Conservation (phyloP, 1,140 invertebrate species). For the Drosophila nannoptera region DNA sequence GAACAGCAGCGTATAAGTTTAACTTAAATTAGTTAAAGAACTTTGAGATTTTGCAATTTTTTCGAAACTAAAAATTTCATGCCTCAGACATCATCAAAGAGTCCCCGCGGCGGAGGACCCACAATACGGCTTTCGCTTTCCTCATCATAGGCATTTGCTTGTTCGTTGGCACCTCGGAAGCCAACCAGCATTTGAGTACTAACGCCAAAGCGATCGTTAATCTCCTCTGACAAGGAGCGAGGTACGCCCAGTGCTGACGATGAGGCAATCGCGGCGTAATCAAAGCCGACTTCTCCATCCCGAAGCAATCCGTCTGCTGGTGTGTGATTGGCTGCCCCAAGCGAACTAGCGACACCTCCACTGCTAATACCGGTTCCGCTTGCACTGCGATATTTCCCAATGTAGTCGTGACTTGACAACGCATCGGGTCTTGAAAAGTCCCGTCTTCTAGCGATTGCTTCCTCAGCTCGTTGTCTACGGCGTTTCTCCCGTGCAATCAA, state of each 20-base stretch:
- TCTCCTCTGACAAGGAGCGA: conserved; percentile 81
- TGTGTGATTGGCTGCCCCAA: conserved; percentile 43
- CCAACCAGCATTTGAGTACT: conserved; percentile 80
- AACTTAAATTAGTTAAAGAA: conserved; percentile 51
- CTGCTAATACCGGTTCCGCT: conserved; percentile 79
- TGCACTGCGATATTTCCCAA: conserved; percentile 80
- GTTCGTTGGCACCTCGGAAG: conserved; percentile 68
- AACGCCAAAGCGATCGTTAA: conserved; percentile 82
- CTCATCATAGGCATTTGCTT: conserved; percentile 79
- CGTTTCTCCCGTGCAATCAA: conserved; percentile 93
- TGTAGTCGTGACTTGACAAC: conserved; percentile 78
- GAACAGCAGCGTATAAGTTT: conserved; percentile 52
- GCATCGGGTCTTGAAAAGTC: conserved; percentile 84
- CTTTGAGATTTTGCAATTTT: conserved; percentile 25
- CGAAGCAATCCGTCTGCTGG: conserved; percentile 76
- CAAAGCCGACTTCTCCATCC: conserved; percentile 69
- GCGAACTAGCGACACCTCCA: not conserved
- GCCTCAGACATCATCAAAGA: conserved; percentile 90
- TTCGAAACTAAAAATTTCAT: conserved; percentile 32
- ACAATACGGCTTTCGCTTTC: conserved; percentile 80
- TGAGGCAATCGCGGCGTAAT: conserved; percentile 62
- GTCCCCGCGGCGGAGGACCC: conserved; percentile 85
- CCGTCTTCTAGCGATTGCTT: conserved; percentile 85
- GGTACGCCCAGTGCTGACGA: conserved; percentile 65
- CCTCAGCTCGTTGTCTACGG: conserved; percentile 88